These are phyloP conservation scores for Euwallacea fornicatus DNA, from an alignment of 1,140 invertebrate genomes.

Conservation along the genomic window DNA sequence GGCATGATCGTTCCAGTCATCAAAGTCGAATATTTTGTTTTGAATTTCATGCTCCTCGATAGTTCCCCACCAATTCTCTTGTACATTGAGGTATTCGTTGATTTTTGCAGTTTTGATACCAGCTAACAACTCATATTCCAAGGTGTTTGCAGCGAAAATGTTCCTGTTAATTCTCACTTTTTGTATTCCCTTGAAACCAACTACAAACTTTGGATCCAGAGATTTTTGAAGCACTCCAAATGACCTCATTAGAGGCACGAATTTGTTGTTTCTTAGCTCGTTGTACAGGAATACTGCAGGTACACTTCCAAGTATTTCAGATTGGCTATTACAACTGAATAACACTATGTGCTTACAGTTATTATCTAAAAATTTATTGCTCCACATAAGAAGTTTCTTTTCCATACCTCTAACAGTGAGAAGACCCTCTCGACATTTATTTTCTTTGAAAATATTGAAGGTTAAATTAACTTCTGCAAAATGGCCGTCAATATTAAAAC, in stretches of 20 bases:
- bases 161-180: conserved; percentile 90
- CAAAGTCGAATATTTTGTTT: conserved; percentile 95
- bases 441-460: conserved; percentile 82
- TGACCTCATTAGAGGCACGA: conserved; percentile 46
- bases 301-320: conserved; percentile 85
- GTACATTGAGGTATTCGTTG: conserved; percentile 83
- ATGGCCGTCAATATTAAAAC: conserved; percentile 85
- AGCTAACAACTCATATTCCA: conserved; percentile 91
- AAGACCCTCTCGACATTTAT: conserved; percentile 80
- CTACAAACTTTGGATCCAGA: conserved; percentile 73
- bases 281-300: conserved; percentile 80
- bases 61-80: conserved; percentile 96
- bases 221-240: conserved; percentile 52
- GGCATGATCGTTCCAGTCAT: conserved; percentile 99
- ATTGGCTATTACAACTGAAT: conserved; percentile 88
- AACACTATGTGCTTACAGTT: conserved; percentile 84
- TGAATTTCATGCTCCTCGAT: conserved; percentile 70
- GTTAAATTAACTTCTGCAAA: conserved; percentile 85
- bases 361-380: conserved; percentile 80
- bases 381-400: conserved; percentile 84
- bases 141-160: conserved; percentile 82
- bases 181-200: conserved; percentile 93
- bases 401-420: conserved; percentile 94
- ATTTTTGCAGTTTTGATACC: conserved; percentile 87
- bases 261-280: conserved; percentile 74